Evolutionary conservation across 2,113 vertebrate species (phyloP), one percentile per base, ranked within the genome.

Genomic region (Sceloporus undulatus): DNA sequence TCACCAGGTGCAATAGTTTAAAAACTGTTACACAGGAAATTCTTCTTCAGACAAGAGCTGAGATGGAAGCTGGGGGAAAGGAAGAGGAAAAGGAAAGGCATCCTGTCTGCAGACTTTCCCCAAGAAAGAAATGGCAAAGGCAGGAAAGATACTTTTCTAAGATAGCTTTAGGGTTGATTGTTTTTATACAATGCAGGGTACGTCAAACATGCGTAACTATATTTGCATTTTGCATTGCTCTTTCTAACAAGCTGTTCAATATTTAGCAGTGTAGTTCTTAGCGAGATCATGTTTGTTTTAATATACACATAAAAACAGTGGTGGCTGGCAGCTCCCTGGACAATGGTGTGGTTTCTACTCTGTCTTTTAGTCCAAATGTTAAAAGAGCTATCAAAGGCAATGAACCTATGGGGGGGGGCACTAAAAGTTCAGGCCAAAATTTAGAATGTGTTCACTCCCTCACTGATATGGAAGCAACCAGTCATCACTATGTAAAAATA

Each of bases 81-180:
- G 91, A 91, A 97, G 96, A 88, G 97, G 97, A 97, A 97, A 90
- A 92, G 96, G 96, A 94, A 94, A 82, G 94, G 92, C 88, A 96
- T 97, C 97, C 97, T 93, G 95, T 95, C 95, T 96, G 92, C n/a
- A 84, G 86, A 76, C 8, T 68, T 88, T 92, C 89, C 88, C 87
- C 88, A 78, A 85, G 62, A 38, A 91, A 93, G 91, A 82, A 87
- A 86, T 90, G 77, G 94, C 85, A 95, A 40, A 84, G 74, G 81
- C 96, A 96, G 96, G 94, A 96, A 97, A 96, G 95, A 97, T 96
- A 95, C 93, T 94, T 95, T 94, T 91, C 89, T 90, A 91, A 91
- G 96, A 97, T 97, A 97, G 85, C 85, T 93, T 25, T 40, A 34
- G 40, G 90, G 79, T 90, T 94, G 92, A 95, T 96, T 96, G 88